Base-by-base conservation (phyloP, 2,797 vertebrate genomes). In the Lithobates sylvaticus region DNA sequence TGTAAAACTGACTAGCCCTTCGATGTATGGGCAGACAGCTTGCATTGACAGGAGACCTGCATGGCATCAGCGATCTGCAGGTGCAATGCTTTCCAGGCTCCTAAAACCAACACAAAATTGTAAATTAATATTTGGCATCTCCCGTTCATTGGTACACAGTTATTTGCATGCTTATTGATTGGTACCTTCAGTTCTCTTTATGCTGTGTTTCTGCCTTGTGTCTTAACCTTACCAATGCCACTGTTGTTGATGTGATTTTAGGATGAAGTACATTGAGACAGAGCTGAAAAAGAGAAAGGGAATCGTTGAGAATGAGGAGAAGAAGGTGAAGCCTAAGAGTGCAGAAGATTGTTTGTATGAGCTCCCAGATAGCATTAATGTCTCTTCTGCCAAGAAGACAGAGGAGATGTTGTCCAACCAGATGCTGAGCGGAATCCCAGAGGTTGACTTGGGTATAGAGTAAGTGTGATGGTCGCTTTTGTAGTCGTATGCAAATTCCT, bases 351-450 rank as follows among this genome's bases (percentile, higher is more conserved):
- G 96, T 44, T 94, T 99, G 44, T 99, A 99, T 0, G 98, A 99
- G 88, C 94, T 99, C 15, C 98, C 98, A 0, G 98, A 99, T 83
- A 99, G 92, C 90, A 99, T 99, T 90, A 92, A 96, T 0, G 97
- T 99, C 76, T 98, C 96, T 47, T 99, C 98, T 0, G 98, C 98
- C 64, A 98, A 99, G 94, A 99, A 98, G 93, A 99, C 98, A 0
- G 98, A 99, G 89, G 98, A 99, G 92, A 99, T 99, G 98, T 93
- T 99, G 65, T 99, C 98, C 91, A 99, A 99, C 93, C 98, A 99
- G 94, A 99, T 99, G 98, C 94, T 99, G 83, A 99, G 98, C 0
- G 98, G 98, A 70, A 99, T 99, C 90, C 98, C 98, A 0, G 98
- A 99, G 89, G 98, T 99, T 74, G 98, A 99, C 90, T 94, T 99